A percentile compares a stretch with the other conserved stretches of the same genome.
These are phyloP conservation scores for Cepaea hortensis DNA, from an alignment of 2,888 invertebrate genomes.

Conservation along the genomic window DNA sequence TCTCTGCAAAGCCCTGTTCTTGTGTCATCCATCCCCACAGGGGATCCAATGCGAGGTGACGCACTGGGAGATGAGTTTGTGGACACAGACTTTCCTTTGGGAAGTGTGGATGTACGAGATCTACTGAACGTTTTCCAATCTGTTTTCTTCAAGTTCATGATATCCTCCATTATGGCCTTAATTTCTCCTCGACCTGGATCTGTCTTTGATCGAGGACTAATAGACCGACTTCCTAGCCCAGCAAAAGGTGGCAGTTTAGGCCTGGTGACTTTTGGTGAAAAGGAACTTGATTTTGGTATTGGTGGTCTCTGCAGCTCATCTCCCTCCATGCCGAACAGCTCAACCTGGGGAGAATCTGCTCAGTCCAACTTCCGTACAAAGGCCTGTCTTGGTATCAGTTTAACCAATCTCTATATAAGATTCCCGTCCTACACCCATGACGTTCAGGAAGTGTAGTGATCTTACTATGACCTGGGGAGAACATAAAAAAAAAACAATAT, in stretches of 20 bases:
- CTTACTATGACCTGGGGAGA: background rate
- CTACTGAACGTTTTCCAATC: constrained; percentile 67
- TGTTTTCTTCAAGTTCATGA: constrained; percentile 68
- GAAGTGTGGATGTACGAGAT: constrained; percentile 52
- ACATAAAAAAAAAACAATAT: background rate
- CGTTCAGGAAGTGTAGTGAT: background rate
- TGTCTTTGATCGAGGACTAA: constrained; percentile 64
- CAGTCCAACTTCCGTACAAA: background rate
- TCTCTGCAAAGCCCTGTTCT: constrained; percentile 62
- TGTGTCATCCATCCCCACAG: constrained; percentile 56
- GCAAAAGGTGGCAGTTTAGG: constrained; percentile 68
- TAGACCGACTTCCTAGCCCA: constrained; percentile 55
- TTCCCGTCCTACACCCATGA: constrained; percentile 10
- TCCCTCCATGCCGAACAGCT: constrained; percentile 50
- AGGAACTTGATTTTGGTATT: constrained; percentile 58
- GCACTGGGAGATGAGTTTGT: constrained; percentile 67
- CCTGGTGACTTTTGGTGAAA: constrained; percentile 68
- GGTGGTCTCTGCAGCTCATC: constrained; percentile 51
- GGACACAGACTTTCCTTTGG: constrained; percentile 63
- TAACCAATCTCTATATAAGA: constrained; percentile 12
- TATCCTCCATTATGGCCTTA: constrained; percentile 69
- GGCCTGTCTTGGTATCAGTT: background rate
- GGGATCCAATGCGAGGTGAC: constrained; percentile 66
- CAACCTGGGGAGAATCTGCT: background rate
- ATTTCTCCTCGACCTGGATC: constrained; percentile 69